Conservation (phyloP, 2,888 invertebrate species). For the Megamerina dolium region DNA sequence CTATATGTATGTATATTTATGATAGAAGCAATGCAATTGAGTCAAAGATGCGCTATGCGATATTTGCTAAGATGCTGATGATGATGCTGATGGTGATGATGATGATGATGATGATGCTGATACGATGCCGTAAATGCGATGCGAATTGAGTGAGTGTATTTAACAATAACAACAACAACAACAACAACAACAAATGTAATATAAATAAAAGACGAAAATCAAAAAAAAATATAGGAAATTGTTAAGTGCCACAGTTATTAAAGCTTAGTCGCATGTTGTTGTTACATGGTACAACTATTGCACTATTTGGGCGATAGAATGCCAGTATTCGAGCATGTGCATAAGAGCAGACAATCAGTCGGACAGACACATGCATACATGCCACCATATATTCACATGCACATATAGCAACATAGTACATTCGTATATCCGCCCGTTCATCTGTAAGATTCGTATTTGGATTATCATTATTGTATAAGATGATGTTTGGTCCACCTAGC, state of each 20-base stretch:
- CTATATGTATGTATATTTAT: not conserved
- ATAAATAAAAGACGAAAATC: too few species aligned
- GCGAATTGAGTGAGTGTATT: not conserved
- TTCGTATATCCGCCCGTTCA: not conserved
- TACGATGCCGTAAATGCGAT: not conserved
- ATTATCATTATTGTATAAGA: too few species aligned
- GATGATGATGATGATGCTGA: not conserved
- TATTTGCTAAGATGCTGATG: too few species aligned
- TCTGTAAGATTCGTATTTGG: too few species aligned
- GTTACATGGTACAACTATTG: not conserved
- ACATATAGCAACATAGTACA: not conserved
- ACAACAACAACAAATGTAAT: too few species aligned
- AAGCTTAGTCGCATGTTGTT: conserved; percentile 9
- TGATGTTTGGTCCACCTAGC: not conserved
- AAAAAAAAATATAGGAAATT: not conserved
- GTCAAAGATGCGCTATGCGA: too few species aligned
- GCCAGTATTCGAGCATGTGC: too few species aligned
- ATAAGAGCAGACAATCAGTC: not conserved
- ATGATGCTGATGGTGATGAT: not conserved
- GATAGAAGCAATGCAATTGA: not conserved
- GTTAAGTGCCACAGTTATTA: conserved; percentile 10
- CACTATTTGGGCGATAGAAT: too few species aligned
- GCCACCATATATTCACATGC: not conserved
- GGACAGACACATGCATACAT: not conserved
- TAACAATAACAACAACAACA: not conserved